These are phyloP conservation scores for Polydrusus pterygomalis DNA, from an alignment of 2,888 invertebrate genomes.

Conservation along the genomic window DNA sequence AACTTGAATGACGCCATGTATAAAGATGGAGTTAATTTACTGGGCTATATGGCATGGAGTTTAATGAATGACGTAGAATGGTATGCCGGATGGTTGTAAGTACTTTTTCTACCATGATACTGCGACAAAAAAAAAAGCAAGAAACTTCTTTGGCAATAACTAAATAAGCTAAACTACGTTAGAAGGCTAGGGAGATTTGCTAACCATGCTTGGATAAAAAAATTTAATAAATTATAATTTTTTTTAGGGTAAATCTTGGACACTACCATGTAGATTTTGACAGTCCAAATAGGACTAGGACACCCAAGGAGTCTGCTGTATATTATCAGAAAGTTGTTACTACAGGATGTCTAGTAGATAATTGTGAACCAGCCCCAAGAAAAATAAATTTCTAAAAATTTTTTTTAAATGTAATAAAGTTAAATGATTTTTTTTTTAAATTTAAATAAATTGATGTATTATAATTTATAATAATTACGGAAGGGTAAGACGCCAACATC, in stretches of 20 bases:
- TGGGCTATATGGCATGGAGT: conserved; percentile 60
- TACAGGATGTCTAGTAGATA: conserved; percentile 46
- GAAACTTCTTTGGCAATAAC: too few species aligned
- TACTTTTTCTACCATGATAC: neutral
- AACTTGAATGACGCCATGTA: conserved; percentile 57
- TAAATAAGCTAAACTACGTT: too few species aligned
- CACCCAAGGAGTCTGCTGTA: conserved; percentile 51
- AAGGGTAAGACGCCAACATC: too few species aligned
- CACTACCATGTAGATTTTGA: conserved; percentile 54
- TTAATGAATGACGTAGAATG: conserved; percentile 63
- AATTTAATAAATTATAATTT: too few species aligned
- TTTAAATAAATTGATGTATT: too few species aligned
- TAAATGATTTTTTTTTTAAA: neutral
- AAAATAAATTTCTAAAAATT: neutral
- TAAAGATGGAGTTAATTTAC: conserved; percentile 58
- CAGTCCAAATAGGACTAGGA: conserved; percentile 47
- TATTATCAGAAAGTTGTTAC: conserved; percentile 49
- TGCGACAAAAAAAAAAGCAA: too few species aligned
- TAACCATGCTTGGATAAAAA: too few species aligned
- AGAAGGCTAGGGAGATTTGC: too few species aligned
- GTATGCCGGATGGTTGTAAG: conserved; percentile 59
- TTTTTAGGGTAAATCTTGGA: conserved; percentile 64
- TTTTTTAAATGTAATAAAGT: neutral
- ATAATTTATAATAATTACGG: too few species aligned
- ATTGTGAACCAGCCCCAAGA: conserved; percentile 26